Percentiles rank a stretch among this genome's conserved stretches.
Evolutionary conservation across 2,888 invertebrate species (phyloP).

Genomic region (Tenthredo notha): DNA sequence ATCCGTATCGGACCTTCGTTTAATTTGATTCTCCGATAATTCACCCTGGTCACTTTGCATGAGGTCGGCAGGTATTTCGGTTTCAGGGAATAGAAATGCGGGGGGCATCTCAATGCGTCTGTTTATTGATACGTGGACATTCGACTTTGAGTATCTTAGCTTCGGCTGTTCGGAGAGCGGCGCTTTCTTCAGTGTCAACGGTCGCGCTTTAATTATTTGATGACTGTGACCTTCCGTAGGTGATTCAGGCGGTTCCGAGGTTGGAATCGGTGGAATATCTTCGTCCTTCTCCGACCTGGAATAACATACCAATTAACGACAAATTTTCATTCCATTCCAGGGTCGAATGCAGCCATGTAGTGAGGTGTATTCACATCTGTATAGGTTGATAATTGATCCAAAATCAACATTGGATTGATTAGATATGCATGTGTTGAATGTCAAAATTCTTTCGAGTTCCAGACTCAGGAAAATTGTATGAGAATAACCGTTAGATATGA

Average conservation of each 20-base stretch:
- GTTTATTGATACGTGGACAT: slow-evolving; percentile 85
- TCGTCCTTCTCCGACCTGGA: slow-evolving; percentile 73
- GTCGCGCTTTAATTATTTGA: slow-evolving; percentile 87
- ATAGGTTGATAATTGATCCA: background rate
- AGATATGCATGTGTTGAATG: background rate
- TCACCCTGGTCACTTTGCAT: slow-evolving; percentile 77
- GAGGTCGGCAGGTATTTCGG: slow-evolving; percentile 83
- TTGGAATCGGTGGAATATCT: slow-evolving; percentile 75
- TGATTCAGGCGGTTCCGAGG: slow-evolving; percentile 76
- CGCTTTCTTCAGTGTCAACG: slow-evolving; percentile 90
- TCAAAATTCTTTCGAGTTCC: background rate
- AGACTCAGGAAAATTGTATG: background rate
- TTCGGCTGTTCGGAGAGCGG: slow-evolving; percentile 91
- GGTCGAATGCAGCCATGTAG: background rate
- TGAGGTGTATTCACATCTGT: background rate
- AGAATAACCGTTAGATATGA: background rate
- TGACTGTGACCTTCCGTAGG: slow-evolving; percentile 73
- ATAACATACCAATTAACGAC: slow-evolving; percentile 18
- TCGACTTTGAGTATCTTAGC: slow-evolving; percentile 82
- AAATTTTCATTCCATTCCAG: background rate
- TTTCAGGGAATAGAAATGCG: slow-evolving; percentile 89
- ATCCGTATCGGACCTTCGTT: slow-evolving; percentile 35
- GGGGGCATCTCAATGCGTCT: slow-evolving; percentile 91
- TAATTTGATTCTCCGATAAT: slow-evolving; percentile 65
- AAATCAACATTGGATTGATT: background rate